A percentile compares a stretch with the other conserved stretches of the same genome.
These are phyloP conservation scores for Myripristis jacobus DNA, from an alignment of 2,797 vertebrate species.

Conservation along the genomic window DNA sequence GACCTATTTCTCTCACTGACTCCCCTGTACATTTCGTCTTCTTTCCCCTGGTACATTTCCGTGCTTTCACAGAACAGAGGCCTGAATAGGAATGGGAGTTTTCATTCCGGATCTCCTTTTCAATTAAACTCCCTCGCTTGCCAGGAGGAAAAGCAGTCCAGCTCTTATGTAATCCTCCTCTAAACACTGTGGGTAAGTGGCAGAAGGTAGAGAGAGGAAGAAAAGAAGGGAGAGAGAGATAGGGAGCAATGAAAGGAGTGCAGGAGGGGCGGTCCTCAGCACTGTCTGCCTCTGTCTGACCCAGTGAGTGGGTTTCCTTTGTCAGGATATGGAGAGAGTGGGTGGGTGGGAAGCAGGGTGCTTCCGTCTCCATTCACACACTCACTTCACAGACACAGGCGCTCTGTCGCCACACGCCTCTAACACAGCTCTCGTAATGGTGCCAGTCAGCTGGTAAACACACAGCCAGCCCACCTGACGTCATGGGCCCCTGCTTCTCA, in stretches of 20 bases:
- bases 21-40: constrained; percentile 68
- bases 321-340: constrained; percentile 69
- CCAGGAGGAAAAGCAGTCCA: constrained; percentile 66
- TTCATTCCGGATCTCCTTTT: constrained; percentile 81
- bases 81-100: constrained; percentile 76
- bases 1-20: constrained; percentile 78
- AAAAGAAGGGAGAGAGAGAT: constrained; percentile 46
- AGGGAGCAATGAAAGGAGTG: constrained; percentile 41
- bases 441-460: constrained; percentile 58
- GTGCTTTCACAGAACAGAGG: constrained; percentile 74
- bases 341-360: constrained; percentile 57
- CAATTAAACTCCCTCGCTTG: constrained; percentile 79
- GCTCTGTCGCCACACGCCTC: constrained; percentile 60
- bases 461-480: constrained; percentile 38
- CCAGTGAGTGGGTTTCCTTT: constrained; percentile 74
- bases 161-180: constrained; percentile 77
- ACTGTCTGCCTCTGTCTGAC: constrained; percentile 73
- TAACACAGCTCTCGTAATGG: constrained; percentile 32
- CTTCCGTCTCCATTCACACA: constrained; percentile 71
- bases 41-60: constrained; percentile 67
- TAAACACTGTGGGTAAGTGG: constrained; percentile 67
- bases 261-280: constrained; percentile 56
- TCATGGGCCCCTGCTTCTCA: constrained; percentile 30
- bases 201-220: constrained; percentile 38
- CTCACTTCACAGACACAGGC: constrained; percentile 54